phyloP scores from a whole-genome alignment of 2,797 vertebrate species.

The Trachurus trachurus region DNA sequence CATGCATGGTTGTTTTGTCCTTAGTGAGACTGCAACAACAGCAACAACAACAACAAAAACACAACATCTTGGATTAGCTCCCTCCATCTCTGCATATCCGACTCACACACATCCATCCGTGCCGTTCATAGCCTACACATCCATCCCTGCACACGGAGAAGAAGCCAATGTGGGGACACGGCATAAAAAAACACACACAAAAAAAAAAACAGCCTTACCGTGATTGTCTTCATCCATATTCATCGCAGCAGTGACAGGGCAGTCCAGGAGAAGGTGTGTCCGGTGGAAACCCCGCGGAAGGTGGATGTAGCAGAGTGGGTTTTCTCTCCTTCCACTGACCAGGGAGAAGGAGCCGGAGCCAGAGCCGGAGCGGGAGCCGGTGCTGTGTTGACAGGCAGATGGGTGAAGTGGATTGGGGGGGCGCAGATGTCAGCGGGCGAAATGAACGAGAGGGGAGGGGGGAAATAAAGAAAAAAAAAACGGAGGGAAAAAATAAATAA shows the following conservation, averaged over 20 bases:
- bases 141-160: conserved; percentile 26
- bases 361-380: conserved; percentile 30
- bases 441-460: not conserved
- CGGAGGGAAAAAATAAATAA: not conserved
- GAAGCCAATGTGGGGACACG: conserved; percentile 8
- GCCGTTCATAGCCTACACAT: no score
- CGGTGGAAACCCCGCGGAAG: conserved; percentile 29
- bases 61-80: conserved; percentile 34
- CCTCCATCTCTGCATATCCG: conserved; percentile 29
- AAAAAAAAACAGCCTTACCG: conserved; percentile 75
- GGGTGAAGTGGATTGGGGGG: conserved; percentile 26
- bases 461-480: not conserved
- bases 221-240: conserved; percentile 87
- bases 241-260: conserved; percentile 29
- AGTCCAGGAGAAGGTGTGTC: conserved; percentile 55
- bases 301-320: conserved; percentile 9
- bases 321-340: conserved; percentile 35
- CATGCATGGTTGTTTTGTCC: not conserved
- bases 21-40: not conserved
- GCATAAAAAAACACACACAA: no score
- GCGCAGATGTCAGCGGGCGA: conserved; percentile 33
- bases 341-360: conserved; percentile 32
- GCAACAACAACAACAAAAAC: not conserved
- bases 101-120: conserved; percentile 3
- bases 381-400: conserved; percentile 40